A percentile compares a stretch with the other conserved stretches of the same genome.
phyloP scores from a whole-genome alignment of 2,113 vertebrate genomes.

The Cepphus grylle region DNA sequence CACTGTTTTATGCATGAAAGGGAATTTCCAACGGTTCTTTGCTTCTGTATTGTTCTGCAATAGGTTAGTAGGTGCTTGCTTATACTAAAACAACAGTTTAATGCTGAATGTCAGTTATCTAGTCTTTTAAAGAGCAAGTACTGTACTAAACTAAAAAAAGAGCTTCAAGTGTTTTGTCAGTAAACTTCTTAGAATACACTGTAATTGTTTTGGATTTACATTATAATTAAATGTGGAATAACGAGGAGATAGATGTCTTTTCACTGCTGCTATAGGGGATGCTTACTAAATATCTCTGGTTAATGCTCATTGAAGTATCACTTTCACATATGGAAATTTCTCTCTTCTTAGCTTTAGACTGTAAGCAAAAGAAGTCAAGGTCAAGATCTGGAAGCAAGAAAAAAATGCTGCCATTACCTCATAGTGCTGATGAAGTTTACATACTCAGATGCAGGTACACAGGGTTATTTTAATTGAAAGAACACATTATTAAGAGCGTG shows the following conservation, averaged over 20 bases:
- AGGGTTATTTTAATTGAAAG: background rate
- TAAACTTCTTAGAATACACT: background rate
- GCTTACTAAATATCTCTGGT: slow-evolving; percentile 13
- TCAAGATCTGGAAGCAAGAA: slow-evolving; percentile 92
- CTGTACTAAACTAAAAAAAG: background rate
- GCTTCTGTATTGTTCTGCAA: background rate
- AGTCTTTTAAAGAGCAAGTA: slow-evolving; percentile 3
- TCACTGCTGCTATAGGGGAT: background rate
- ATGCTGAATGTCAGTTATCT: background rate
- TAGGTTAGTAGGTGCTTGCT: slow-evolving; percentile 3
- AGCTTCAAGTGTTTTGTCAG: background rate
- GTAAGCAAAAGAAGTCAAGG: slow-evolving; percentile 90
- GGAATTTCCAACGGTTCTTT: background rate
- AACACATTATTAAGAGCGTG: background rate
- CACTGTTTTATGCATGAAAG: background rate
- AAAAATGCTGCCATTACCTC: slow-evolving; percentile 85
- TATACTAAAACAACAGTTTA: background rate
- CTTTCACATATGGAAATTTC: slow-evolving; percentile 53
- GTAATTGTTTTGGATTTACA: background rate
- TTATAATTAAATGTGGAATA: background rate
- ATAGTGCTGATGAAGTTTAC: slow-evolving; percentile 95
- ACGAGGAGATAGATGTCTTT: background rate
- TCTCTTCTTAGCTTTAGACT: slow-evolving; percentile 84
- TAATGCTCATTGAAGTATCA: background rate
- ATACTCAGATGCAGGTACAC: slow-evolving; percentile 92